Percentiles rank a stretch among this genome's conserved stretches.
Evolutionary conservation across 2,888 invertebrate genomes (phyloP).

Genomic region (Drosophila nigritarsus): DNA sequence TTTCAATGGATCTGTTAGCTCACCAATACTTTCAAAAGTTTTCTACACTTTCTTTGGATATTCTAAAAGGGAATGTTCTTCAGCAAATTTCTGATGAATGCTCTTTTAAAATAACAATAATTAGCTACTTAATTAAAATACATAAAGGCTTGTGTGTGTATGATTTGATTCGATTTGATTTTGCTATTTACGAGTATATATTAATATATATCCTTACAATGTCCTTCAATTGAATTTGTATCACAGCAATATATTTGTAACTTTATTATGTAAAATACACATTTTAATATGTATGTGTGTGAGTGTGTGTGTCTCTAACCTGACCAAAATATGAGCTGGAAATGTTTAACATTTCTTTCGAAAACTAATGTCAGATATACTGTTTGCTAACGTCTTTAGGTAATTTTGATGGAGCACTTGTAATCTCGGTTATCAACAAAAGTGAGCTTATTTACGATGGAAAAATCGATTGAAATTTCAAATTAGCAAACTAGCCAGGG

Average conservation of each 20-base stretch:
- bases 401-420: conserved; percentile 7
- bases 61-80: conserved; percentile 40
- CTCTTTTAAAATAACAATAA: conserved; percentile 21
- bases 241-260: conserved; percentile 83
- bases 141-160: conserved; percentile 20
- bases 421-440: conserved; percentile 10
- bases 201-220: conserved; percentile 63
- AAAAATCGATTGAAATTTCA: not conserved
- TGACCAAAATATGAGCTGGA: conserved; percentile 23
- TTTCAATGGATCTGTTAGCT: not conserved
- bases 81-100: conserved; percentile 55
- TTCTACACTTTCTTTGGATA: conserved; percentile 8
- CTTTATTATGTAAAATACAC: conserved; percentile 50
- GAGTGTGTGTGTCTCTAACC: conserved; percentile 11
- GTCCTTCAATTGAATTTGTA: conserved; percentile 83
- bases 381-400: conserved; percentile 1
- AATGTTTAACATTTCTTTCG: conserved; percentile 35
- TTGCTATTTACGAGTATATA: conserved; percentile 48
- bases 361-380: not conserved
- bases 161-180: conserved; percentile 33
- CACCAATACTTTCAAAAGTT: conserved; percentile 9
- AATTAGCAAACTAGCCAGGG: not conserved
- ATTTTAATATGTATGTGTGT: conserved; percentile 14
- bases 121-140: conserved; percentile 22
- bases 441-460: conserved; percentile 6